These are phyloP conservation scores for Nomada flava DNA, from an alignment of 2,888 invertebrate species.

Conservation along the genomic window DNA sequence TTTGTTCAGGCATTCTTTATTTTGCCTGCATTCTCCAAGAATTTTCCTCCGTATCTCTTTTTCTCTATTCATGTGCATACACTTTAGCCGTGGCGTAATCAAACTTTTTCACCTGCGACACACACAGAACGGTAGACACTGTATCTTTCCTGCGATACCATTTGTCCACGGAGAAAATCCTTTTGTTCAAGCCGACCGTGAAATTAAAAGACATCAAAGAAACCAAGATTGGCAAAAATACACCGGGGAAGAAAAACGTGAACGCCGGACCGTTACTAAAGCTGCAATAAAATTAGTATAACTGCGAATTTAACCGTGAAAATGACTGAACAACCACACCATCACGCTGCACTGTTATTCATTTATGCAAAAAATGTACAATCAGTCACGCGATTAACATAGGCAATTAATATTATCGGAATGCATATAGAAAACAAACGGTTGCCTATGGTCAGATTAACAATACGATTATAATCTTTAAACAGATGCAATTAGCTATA, in stretches of 20 bases:
- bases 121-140: too few species aligned
- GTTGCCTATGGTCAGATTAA: background rate
- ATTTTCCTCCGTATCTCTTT: background rate
- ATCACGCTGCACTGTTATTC: conserved; percentile 5
- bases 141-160: background rate
- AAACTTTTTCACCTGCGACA: background rate
- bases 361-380: background rate
- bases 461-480: background rate
- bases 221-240: background rate
- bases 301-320: background rate
- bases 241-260: background rate
- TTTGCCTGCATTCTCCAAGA: background rate
- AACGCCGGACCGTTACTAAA: conserved; percentile 1
- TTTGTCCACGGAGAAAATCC: background rate
- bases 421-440: background rate
- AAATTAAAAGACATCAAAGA: background rate
- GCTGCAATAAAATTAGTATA: conserved; percentile 15
- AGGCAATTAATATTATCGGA: background rate
- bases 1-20: background rate
- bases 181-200: background rate
- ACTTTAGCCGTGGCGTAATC: background rate
- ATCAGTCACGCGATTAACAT: background rate
- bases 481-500: background rate
- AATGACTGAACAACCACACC: background rate
- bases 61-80: background rate